Conservation (phyloP, 92 coral and sea anemone species). For the Pocillopora meandrina region DNA sequence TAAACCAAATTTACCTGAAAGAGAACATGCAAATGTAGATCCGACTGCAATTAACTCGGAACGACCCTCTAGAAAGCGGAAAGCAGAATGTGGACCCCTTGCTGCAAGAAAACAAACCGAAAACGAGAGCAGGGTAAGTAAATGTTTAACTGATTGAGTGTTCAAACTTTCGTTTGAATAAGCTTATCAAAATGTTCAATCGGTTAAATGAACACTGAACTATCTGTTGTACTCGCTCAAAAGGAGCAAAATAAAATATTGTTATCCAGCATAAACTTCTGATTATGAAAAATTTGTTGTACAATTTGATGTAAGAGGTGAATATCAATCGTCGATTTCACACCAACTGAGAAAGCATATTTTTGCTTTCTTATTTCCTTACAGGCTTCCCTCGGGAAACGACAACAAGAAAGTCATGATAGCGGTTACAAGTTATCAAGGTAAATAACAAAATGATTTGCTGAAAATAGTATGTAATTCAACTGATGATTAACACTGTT, state of each 20-base stretch:
- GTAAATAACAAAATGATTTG: not conserved
- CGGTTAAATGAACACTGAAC: no score
- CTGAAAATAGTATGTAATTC: not conserved
- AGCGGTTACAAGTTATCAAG: conserved; percentile 1
- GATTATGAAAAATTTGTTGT: not conserved
- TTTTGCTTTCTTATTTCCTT: no score
- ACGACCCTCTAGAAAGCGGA: not conserved
- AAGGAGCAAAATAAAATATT: no score
- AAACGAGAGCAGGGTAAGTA: not conserved
- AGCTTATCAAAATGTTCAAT: not conserved
- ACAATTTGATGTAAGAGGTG: not conserved
- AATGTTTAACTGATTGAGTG: not conserved
- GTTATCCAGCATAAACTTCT: no score
- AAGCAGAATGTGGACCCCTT: not conserved
- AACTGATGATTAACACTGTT: not conserved
- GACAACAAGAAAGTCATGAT: not conserved
- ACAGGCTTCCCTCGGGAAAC: not conserved
- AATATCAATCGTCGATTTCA: not conserved
- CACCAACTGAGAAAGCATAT: not conserved
- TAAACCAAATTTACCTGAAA: not conserved
- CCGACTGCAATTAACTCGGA: not conserved
- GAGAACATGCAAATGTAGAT: not conserved
- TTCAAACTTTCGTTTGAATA: not conserved
- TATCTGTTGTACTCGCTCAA: no score
- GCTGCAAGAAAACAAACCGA: not conserved